A percentile compares a stretch with the other conserved stretches of the same genome.
Conservation (phyloP, 2,888 invertebrate genomes). For the Dermolepida albohirtum region DNA sequence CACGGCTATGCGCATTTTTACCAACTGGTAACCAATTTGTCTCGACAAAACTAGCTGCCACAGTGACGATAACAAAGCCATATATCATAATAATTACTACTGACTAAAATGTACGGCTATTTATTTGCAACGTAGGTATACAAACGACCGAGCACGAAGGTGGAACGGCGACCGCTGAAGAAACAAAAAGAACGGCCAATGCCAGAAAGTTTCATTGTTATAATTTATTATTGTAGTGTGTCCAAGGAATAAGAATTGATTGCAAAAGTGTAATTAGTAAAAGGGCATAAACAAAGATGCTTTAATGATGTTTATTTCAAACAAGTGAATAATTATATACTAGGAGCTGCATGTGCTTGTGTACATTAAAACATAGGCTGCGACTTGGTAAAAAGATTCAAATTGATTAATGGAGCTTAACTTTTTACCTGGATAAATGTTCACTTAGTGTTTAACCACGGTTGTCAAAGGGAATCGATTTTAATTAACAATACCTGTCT, state of each 20-base stretch:
- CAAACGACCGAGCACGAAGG: too few relatives aligned
- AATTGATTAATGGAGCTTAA: conserved; percentile 48
- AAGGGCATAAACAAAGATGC: conserved; percentile 10
- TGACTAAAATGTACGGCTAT: conserved; percentile 43
- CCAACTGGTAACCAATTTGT: conserved; percentile 43
- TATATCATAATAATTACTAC: conserved; percentile 49
- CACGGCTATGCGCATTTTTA: conserved; percentile 12
- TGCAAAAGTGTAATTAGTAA: conserved; percentile 27
- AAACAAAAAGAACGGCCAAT: conserved; percentile 1
- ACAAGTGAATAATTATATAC: conserved; percentile 22
- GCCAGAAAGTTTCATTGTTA: conserved; percentile 35
- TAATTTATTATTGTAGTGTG: conserved; percentile 40
- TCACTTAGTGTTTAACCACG: conserved; percentile 3
- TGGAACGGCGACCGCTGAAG: background rate
- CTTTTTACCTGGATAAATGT: conserved; percentile 18
- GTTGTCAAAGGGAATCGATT: conserved; percentile 10
- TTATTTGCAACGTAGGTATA: conserved; percentile 33
- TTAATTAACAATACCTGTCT: background rate
- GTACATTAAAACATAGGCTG: too few relatives aligned
- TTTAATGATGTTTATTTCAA: conserved; percentile 30
- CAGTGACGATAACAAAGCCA: conserved; percentile 44
- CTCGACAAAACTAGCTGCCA: conserved; percentile 46
- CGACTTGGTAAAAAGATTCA: background rate
- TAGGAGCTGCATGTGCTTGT: too few relatives aligned
- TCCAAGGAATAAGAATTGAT: conserved; percentile 19